Evolutionary conservation across 2,797 vertebrate species (phyloP), one percentile per base, ranked within the genome.

Genomic region (Platalea minor): DNA sequence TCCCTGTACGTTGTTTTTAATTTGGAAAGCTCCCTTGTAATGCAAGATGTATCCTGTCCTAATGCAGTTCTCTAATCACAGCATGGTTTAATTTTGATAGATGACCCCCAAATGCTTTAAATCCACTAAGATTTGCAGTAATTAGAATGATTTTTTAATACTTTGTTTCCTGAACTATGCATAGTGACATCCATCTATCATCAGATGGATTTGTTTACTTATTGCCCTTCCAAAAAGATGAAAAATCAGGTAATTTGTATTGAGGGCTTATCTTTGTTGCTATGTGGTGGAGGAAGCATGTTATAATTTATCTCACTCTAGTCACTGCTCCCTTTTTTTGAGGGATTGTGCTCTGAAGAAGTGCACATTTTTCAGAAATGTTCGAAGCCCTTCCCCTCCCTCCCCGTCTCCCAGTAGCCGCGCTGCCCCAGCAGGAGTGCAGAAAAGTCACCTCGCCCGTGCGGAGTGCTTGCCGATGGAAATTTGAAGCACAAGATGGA

Each of bases 21-120:
- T 97, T 97, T 94, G 73, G 85, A 94, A 95, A 90, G 13, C 64
- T 95, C 14, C 56, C 67, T 94, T 85, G 19, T 93, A 88, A 94
- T 70, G 80, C 85, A 83, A 79, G 46, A 89, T 64, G 26, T 88
- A 90, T 79, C 91, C 46, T 72, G 60, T 91, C 73, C 48, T 73
- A 91, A 79, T 67, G 74, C 4, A 3, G n/a, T 59, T 96, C 91
- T 93, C 54, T 95, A 95, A 96, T 97, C 91, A 93, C 61, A 82
- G 35, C 7, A 31, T 35, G 60, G 48, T 88, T 96, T 95, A 94
- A 96, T 97, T 98, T 97, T 96, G 88, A 97, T 94, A 80, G 41
- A 95, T 97, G 90, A 97, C 86, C 78, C 64, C 51, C 53, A 75
- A 95, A 91, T 95, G 79, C 74, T 96, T 91, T 93, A 95, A 97